A percentile compares a stretch with the other conserved stretches of the same genome.
Conservation (phyloP, 2,797 vertebrate genomes). For the Pipistrellus nathusii region DNA sequence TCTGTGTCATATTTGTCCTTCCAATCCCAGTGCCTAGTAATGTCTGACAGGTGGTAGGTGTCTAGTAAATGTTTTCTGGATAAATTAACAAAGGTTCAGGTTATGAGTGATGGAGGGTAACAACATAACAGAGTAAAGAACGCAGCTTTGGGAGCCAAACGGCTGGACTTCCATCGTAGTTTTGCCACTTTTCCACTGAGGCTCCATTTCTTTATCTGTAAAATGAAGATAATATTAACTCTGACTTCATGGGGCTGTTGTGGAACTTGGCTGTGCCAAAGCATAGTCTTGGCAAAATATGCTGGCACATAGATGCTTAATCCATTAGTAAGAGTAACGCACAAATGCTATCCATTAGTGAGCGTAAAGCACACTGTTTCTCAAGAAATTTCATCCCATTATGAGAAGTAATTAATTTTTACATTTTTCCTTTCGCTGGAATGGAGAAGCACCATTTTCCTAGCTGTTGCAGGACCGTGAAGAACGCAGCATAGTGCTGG, state of each 20-base stretch:
- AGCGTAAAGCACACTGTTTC: slow-evolving; percentile 19
- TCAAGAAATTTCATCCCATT: not conserved
- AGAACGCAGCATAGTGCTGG: slow-evolving; percentile 90
- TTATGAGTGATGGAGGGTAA: not conserved
- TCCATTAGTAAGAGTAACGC: not conserved
- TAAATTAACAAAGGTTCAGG: not conserved
- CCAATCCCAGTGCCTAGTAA: not conserved
- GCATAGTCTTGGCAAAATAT: not conserved
- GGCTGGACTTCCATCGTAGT: not conserved
- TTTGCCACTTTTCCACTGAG: not conserved
- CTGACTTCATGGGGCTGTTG: not conserved
- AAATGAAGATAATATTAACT: not conserved
- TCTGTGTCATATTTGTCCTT: not conserved
- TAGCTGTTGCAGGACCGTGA: slow-evolving; percentile 88
- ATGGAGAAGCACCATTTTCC: slow-evolving; percentile 86
- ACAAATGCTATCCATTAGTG: not conserved
- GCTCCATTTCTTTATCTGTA: slow-evolving; percentile 1
- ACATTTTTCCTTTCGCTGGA: slow-evolving; percentile 78
- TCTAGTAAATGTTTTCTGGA: not conserved
- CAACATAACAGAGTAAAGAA: not conserved
- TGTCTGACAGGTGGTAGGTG: not conserved
- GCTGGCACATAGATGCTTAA: not conserved
- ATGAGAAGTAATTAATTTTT: slow-evolving; percentile 1
- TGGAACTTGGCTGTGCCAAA: not conserved
- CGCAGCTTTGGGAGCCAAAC: not conserved